Conservation (phyloP, 2,888 invertebrate genomes). For the Epirrita christyi region DNA sequence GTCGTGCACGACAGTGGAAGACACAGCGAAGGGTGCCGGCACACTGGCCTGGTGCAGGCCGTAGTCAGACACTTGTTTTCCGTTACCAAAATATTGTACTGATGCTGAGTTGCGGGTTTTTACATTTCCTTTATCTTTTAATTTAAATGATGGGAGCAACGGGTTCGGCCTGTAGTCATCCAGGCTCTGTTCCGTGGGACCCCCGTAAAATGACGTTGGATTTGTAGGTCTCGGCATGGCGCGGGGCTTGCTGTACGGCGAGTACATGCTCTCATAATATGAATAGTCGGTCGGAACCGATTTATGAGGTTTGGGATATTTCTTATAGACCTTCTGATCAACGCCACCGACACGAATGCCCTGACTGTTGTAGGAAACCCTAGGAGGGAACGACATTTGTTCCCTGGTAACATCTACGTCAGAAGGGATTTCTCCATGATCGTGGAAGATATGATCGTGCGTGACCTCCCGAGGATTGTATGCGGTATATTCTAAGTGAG, state of each 20-base stretch:
- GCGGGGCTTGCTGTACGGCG: conserved; percentile 54
- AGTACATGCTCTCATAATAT: conserved; percentile 74
- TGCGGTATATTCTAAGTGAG: conserved; percentile 71
- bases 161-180: conserved; percentile 63
- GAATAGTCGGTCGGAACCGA: conserved; percentile 58
- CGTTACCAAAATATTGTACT: conserved; percentile 50
- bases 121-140: conserved; percentile 56
- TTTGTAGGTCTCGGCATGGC: conserved; percentile 53
- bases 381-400: conserved; percentile 61
- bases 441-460: conserved; percentile 79
- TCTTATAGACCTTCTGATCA: conserved; percentile 54
- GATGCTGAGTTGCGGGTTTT: conserved; percentile 55
- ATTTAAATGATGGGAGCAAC: conserved; percentile 59
- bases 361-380: conserved; percentile 69
- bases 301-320: conserved; percentile 58
- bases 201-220: conserved; percentile 44
- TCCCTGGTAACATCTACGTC: conserved; percentile 66
- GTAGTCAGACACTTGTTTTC: conserved; percentile 58
- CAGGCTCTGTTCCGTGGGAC: conserved; percentile 47
- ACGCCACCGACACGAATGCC: conserved; percentile 60
- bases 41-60: conserved; percentile 55
- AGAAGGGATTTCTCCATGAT: conserved; percentile 76
- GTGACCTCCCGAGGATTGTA: conserved; percentile 80
- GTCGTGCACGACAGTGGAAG: conserved; percentile 71
- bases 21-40: conserved; percentile 66